Evolutionary conservation across 2,113 vertebrate genomes (phyloP).

Genomic region (Coptodon rendalli): DNA sequence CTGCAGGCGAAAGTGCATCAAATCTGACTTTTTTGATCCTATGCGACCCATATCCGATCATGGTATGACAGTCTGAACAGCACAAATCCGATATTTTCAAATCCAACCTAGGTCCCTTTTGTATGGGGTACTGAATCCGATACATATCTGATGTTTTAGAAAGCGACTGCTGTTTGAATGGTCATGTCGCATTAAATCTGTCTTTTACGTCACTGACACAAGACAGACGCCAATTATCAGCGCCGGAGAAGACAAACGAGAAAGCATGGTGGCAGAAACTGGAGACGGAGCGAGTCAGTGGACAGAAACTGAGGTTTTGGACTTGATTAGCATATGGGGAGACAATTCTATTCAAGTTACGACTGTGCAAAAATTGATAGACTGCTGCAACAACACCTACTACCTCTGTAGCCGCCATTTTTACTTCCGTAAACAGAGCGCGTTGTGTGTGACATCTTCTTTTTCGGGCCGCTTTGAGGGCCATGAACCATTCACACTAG

Average conservation of each 20-base stretch:
- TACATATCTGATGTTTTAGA: not conserved
- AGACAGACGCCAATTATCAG: not conserved
- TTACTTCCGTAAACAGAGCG: not conserved
- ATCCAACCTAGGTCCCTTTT: accelerated
- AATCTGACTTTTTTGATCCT: accelerated
- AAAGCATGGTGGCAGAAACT: accelerated
- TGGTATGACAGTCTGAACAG: not conserved
- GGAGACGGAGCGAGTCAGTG: not conserved
- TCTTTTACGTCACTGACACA: too few relatives aligned
- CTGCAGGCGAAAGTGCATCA: accelerated
- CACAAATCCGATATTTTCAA: accelerated
- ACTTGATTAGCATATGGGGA: not conserved
- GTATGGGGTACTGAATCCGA: accelerated
- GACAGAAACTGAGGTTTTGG: not conserved
- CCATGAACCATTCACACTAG: not conserved
- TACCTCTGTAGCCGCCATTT: not conserved
- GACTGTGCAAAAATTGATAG: accelerated
- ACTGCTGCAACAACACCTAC: not conserved
- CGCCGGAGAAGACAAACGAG: accelerated
- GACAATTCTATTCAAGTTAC: not conserved
- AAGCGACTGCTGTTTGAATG: too few relatives aligned
- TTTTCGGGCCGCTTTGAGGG: accelerated
- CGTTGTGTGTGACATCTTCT: not conserved
- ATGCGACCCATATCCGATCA: accelerated
- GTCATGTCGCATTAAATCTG: too few relatives aligned